Percentiles rank a stretch among this genome's conserved stretches.
Evolutionary conservation across 2,888 invertebrate genomes (phyloP).

Genomic region (Rhingia campestris): DNA sequence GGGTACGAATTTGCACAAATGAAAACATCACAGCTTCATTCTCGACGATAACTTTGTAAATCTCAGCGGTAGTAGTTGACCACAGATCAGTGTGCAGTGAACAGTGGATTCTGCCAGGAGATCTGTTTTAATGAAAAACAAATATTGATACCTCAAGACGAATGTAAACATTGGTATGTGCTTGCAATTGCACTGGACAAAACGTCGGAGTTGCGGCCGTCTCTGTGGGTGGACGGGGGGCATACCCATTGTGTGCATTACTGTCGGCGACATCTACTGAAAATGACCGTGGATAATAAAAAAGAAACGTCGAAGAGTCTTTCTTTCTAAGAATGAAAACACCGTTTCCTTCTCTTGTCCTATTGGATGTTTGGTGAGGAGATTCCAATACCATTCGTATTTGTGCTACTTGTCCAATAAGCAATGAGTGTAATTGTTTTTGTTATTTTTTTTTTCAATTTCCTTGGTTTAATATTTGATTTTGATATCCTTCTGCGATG

Average conservation of each 20-base stretch:
- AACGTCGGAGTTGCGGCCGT: conserved; percentile 3
- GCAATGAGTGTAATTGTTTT: conserved; percentile 48
- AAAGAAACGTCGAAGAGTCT: conserved; percentile 4
- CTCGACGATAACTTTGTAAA: conserved; percentile 3
- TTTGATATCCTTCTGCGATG: conserved; percentile 57
- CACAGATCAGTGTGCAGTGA: conserved; percentile 23
- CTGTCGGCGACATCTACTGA: conserved; percentile 64
- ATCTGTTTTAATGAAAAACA: conserved; percentile 73
- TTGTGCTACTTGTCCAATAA: conserved; percentile 48
- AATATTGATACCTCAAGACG: conserved; percentile 73
- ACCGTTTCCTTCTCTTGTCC: conserved; percentile 24
- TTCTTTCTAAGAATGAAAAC: conserved; percentile 47
- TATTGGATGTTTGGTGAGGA: conserved; percentile 3
- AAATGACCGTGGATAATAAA: conserved; percentile 28
- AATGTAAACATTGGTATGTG: conserved; percentile 66
- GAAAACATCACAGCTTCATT: conserved; percentile 49
- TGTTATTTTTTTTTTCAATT: conserved; percentile 12
- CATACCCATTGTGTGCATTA: conserved; percentile 19
- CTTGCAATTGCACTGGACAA: conserved; percentile 58
- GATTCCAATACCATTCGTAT: conserved; percentile 13
- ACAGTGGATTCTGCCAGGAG: conserved; percentile 61
- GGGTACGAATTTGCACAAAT: conserved; percentile 56
- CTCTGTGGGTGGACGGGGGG: conserved; percentile 25
- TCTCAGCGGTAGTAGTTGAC: conserved; percentile 25
- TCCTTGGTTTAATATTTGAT: conserved; percentile 53